Evolutionary conservation across 2,888 invertebrate species (phyloP).

Genomic region (Lasioglossum calceatum): DNA sequence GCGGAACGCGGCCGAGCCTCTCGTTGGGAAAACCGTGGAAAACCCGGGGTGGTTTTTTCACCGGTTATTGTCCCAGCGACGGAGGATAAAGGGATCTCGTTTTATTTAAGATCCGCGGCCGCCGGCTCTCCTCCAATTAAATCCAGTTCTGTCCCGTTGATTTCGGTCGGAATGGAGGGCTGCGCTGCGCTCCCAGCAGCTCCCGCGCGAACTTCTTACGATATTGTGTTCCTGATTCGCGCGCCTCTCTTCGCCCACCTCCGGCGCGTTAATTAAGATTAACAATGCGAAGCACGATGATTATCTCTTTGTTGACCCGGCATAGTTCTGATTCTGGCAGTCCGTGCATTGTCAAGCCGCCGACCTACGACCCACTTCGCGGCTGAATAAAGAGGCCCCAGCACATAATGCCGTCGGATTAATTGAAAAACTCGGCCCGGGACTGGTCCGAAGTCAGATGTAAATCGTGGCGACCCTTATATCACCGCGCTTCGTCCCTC

Average conservation of each 20-base stretch:
- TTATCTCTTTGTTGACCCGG: constrained; percentile 67
- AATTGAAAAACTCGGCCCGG: constrained; percentile 66
- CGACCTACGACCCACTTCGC: constrained; percentile 63
- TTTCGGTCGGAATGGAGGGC: constrained; percentile 12
- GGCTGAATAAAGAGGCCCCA: constrained; percentile 55
- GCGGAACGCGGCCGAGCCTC: constrained; percentile 26
- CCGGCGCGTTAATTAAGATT: constrained; percentile 66
- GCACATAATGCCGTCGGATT: constrained; percentile 55
- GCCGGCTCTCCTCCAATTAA: constrained; percentile 53
- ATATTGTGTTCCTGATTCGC: constrained; percentile 51
- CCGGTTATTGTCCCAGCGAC: constrained; percentile 48
- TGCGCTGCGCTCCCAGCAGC: background rate
- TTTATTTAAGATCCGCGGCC: constrained; percentile 35
- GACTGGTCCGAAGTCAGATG: constrained; percentile 49
- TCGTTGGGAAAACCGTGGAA: constrained; percentile 27
- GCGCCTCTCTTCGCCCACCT: background rate
- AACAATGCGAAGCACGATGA: constrained; percentile 66
- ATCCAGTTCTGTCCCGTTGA: constrained; percentile 31
- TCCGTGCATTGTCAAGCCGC: constrained; percentile 55
- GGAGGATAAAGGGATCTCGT: constrained; percentile 38
- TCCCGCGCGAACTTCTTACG: constrained; percentile 41
- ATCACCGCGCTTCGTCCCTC: background rate
- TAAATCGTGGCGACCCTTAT: constrained; percentile 41
- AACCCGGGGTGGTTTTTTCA: constrained; percentile 34
- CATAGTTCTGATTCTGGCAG: constrained; percentile 65